Conservation (phyloP, 2,113 vertebrate genomes). For the Aegithalos caudatus region DNA sequence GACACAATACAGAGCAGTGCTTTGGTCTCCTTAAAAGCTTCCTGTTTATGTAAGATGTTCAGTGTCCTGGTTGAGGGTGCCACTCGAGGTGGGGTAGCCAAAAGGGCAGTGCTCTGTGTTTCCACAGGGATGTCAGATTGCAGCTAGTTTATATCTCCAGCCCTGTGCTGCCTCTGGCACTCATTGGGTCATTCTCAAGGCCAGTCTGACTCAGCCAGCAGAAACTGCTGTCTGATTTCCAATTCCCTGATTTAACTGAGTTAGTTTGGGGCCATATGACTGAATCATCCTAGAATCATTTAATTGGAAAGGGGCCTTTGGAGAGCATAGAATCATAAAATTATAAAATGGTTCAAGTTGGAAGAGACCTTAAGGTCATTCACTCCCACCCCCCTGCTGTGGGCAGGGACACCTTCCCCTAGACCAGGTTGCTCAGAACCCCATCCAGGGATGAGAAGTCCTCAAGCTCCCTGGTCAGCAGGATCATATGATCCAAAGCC, state of each 20-base stretch:
- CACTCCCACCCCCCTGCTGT: neutral
- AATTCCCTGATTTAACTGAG: neutral
- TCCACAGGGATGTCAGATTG: neutral
- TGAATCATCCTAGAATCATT: neutral
- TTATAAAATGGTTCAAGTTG: neutral
- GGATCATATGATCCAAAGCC: neutral
- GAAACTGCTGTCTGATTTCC: neutral
- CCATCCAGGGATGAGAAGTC: neutral
- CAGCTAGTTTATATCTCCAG: neutral
- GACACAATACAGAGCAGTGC: neutral
- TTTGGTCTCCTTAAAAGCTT: neutral
- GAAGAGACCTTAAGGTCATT: neutral
- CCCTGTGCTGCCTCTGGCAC: neutral
- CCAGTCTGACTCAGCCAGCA: neutral
- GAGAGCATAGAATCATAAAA: neutral
- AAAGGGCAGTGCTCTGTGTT: neutral
- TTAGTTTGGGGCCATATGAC: neutral
- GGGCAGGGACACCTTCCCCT: neutral
- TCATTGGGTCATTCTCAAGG: neutral
- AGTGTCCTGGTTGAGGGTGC: neutral
- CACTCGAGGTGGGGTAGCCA: neutral
- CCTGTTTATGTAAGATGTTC: rapidly evolving
- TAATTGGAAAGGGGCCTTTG: neutral
- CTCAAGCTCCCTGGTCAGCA: neutral
- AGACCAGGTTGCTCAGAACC: neutral